Evolutionary conservation across 1,140 invertebrate genomes (phyloP), one percentile per base, ranked within the genome.

Genomic region (Eubasilissa regina): DNA sequence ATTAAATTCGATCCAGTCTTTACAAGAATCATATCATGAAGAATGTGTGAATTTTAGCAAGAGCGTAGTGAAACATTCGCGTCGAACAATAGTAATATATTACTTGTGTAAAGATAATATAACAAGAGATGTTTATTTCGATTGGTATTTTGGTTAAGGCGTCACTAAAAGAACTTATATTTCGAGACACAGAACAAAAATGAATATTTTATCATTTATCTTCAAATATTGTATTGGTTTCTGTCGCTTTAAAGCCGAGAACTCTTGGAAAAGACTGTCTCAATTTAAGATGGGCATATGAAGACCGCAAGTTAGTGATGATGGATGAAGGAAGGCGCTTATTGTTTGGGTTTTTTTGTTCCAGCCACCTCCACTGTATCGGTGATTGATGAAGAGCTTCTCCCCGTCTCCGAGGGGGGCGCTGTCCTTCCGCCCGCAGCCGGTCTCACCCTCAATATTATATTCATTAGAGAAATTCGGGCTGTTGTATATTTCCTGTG

Each of bases 321-420:
- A 79, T 79, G 70, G 77, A 79, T 79, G 68, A 62, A 21, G 17
- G 58, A 60, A 79, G 62, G 17, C 47, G 51, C 64, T 75, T 73
- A 79, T 79, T 79, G 72, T 79, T 74, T 75, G 78, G 13, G 66
- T 64, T 53, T 75, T 78, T 72, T 78, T 78, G 60, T 79, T 79
- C 56, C 60, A 73, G 77, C 35, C 51, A 70, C 55, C 51, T 73
- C 68, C 45, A 75, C 56, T 62, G 56, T 64, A 55, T 74, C 72
- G 70, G 47, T 79, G 77, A 79, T 79, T 73, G 70, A 73, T 79
- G 77, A 73, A 55, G 55, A 72, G 70, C 56, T 62, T 72, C 11
- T 11, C 48, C 56, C 47, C 60, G n/a, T 13, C 11, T 17, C 55
- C 12, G 17, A 7, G 15, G 35, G 25, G 25, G 25, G 13, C 60